Conservation (phyloP, 2,113 vertebrate genomes). For the Hydrochoerus hydrochaeris region DNA sequence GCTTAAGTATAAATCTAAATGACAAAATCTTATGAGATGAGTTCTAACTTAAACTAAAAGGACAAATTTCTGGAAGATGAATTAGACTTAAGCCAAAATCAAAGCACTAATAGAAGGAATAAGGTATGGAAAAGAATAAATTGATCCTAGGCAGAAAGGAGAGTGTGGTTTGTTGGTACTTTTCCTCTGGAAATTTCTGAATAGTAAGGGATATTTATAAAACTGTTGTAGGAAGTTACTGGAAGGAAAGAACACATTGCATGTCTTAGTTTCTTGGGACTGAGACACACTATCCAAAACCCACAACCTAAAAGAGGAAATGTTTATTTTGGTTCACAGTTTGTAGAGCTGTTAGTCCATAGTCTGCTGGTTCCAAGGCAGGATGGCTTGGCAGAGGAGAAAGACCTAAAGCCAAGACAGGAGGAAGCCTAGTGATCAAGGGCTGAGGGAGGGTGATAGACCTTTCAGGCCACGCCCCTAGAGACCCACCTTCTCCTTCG, state of each 20-base stretch:
- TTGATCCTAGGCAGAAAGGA: not conserved
- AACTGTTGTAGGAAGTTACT: not conserved
- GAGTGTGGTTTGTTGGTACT: not conserved
- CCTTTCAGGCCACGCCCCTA: not conserved
- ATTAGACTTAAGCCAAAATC: not conserved
- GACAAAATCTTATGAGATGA: not conserved
- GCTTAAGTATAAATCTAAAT: not conserved
- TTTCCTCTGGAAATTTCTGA: not conserved
- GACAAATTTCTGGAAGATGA: not conserved
- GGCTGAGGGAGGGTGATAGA: not conserved
- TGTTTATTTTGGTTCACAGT: not conserved
- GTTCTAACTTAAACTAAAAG: not conserved
- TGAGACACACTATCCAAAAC: not conserved
- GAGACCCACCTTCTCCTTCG: not conserved
- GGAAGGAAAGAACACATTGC: not conserved
- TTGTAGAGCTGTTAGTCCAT: not conserved
- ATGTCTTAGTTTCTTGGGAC: not conserved
- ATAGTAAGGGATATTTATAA: not conserved
- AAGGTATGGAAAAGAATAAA: not conserved
- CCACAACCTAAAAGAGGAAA: not conserved
- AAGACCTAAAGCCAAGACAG: not conserved
- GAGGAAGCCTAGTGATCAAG: not conserved
- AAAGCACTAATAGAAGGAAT: not conserved
- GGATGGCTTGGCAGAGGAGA: not conserved
- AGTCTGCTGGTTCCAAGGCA: not conserved